These are phyloP conservation scores for Hedya salicella DNA, from an alignment of 2,888 invertebrate species.

Conservation along the genomic window DNA sequence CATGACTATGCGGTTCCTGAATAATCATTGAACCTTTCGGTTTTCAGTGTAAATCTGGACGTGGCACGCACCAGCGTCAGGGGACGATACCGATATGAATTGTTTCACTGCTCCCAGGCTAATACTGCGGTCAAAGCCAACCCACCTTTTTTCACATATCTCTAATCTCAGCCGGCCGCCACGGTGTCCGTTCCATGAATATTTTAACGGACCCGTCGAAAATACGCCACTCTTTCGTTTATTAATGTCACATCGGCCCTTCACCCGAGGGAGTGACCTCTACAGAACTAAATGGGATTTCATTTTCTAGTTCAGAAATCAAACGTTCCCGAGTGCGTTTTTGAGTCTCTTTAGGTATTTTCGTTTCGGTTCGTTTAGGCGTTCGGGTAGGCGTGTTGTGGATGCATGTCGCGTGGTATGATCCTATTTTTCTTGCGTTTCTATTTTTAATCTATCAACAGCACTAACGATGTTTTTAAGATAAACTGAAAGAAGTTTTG, in stretches of 20 bases:
- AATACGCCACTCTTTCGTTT: conserved; percentile 73
- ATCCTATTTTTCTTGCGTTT: background rate
- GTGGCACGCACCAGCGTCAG: background rate
- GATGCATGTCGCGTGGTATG: background rate
- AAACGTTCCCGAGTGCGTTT: conserved; percentile 68
- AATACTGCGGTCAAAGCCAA: conserved; percentile 56
- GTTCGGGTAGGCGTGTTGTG: conserved; percentile 45
- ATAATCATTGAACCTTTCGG: background rate
- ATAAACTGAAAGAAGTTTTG: background rate
- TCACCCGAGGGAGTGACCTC: conserved; percentile 59
- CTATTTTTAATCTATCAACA: background rate
- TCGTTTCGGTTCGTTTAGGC: conserved; percentile 63
- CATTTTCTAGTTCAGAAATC: conserved; percentile 82
- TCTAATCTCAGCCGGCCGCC: conserved; percentile 69
- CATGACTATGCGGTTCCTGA: background rate
- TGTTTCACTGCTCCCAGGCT: conserved; percentile 59
- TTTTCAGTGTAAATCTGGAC: background rate
- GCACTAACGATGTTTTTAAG: background rate
- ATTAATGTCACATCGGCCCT: conserved; percentile 75
- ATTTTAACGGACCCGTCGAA: conserved; percentile 76
- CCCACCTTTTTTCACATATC: conserved; percentile 66
- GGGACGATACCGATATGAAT: conserved; percentile 56
- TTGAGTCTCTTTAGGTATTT: conserved; percentile 65
- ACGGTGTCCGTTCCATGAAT: conserved; percentile 75
- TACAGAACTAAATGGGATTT: conserved; percentile 74